phyloP scores from a whole-genome alignment of 2,888 invertebrate genomes.

The Lasioglossum oenotherae region DNA sequence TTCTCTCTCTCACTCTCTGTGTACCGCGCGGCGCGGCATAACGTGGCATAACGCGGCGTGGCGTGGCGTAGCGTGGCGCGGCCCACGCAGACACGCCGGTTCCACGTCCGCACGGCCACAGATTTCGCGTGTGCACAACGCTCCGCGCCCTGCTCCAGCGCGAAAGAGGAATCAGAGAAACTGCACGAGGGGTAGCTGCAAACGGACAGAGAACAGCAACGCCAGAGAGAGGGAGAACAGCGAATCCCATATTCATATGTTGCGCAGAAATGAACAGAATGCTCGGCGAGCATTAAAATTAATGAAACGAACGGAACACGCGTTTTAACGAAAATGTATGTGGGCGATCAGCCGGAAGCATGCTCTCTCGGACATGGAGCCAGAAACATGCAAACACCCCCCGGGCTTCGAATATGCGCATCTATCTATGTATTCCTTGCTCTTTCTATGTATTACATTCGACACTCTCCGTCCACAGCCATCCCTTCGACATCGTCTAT shows the following conservation, averaged over 20 bases:
- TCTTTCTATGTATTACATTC: slow-evolving; percentile 49
- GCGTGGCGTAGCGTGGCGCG: background rate
- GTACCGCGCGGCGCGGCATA: background rate
- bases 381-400: slow-evolving; percentile 59
- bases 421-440: slow-evolving; percentile 42
- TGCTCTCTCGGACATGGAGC: slow-evolving; percentile 65
- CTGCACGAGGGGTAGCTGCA: background rate
- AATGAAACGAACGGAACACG: slow-evolving; percentile 82
- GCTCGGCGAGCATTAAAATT: slow-evolving; percentile 82
- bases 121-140: slow-evolving; percentile 30
- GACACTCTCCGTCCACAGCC: background rate
- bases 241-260: slow-evolving; percentile 77
- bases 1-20: background rate
- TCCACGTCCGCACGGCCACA: slow-evolving; percentile 11
- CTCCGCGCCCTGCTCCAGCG: slow-evolving; percentile 3
- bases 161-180: slow-evolving; percentile 5
- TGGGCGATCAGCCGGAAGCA: slow-evolving; percentile 81
- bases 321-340: slow-evolving; percentile 82
- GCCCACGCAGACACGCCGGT: slow-evolving; percentile 9
- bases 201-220: background rate
- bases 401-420: slow-evolving; percentile 55
- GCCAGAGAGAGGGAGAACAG: slow-evolving; percentile 34
- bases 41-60: background rate
- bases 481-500: background rate
- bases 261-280: slow-evolving; percentile 80